A percentile compares a stretch with the other conserved stretches of the same genome.
Evolutionary conservation across 2,888 invertebrate genomes (phyloP).

Genomic region (Drosophila helvetica): DNA sequence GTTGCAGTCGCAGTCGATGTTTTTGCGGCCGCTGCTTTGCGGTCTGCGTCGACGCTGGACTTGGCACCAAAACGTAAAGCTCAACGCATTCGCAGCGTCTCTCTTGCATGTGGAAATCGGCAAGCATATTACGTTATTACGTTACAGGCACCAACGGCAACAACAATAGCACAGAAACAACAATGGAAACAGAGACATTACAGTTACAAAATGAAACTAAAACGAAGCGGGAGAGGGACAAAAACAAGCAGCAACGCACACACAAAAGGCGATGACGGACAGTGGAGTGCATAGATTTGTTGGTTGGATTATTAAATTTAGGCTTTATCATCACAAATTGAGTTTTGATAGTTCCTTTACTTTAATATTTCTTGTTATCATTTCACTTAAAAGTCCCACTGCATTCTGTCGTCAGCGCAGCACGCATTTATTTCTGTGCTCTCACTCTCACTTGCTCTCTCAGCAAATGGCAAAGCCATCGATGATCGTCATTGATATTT

Average conservation of each 20-base stretch:
- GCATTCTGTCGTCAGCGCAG: constrained; percentile 46
- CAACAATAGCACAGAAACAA: constrained; percentile 42
- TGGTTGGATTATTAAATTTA: too few relatives aligned
- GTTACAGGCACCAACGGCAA: constrained; percentile 48
- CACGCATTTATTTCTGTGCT: constrained; percentile 22
- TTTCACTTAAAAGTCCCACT: constrained; percentile 54
- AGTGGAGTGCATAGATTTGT: too few relatives aligned
- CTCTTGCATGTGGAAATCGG: constrained; percentile 68
- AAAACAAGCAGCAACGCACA: constrained; percentile 3
- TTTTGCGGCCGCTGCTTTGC: constrained; percentile 25
- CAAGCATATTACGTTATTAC: constrained; percentile 73
- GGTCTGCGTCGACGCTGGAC: constrained; percentile 76
- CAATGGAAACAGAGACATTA: constrained; percentile 68
- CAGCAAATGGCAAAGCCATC: not conserved
- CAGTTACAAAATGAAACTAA: constrained; percentile 66
- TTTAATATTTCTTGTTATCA: too few relatives aligned
- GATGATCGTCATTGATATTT: not conserved
- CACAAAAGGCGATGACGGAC: too few relatives aligned
- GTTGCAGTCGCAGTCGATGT: constrained; percentile 10
- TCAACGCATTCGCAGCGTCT: constrained; percentile 35
- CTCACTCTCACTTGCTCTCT: constrained; percentile 31
- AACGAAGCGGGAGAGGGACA: constrained; percentile 10
- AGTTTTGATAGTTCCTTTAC: too few relatives aligned
- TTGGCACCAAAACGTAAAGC: constrained; percentile 80
- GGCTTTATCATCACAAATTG: not conserved